Evolutionary conservation across 2,113 vertebrate genomes (phyloP).

Genomic region (Sus scrofa): DNA sequence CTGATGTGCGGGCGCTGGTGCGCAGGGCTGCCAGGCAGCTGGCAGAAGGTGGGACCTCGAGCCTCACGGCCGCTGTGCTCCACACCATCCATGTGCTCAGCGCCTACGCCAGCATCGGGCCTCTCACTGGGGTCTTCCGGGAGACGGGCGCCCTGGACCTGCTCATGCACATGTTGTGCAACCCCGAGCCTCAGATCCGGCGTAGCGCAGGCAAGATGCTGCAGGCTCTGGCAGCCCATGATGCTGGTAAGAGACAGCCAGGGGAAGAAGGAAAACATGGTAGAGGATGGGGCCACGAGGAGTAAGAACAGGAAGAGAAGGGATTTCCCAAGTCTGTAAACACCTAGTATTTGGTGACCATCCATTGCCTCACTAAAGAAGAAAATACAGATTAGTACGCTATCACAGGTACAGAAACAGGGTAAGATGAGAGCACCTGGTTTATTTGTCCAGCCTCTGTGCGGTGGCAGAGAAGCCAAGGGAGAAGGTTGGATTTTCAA

Average conservation of each 20-base stretch:
- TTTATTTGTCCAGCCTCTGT: not conserved
- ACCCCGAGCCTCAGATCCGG: slow-evolving; percentile 93
- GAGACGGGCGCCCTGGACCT: slow-evolving; percentile 95
- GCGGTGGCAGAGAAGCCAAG: slow-evolving; percentile 4
- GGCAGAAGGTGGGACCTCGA: slow-evolving; percentile 88
- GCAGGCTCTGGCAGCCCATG: slow-evolving; percentile 93
- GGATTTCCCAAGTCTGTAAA: not conserved
- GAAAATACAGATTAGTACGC: not conserved
- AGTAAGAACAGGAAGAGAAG: slow-evolving; percentile 25
- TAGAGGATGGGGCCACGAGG: not conserved
- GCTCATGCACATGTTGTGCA: slow-evolving; percentile 95
- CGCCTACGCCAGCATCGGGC: slow-evolving; percentile 95
- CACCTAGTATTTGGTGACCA: not conserved
- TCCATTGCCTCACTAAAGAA: not conserved
- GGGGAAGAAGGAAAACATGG: not conserved
- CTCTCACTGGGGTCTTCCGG: slow-evolving; percentile 94
- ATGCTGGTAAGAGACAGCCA: slow-evolving; percentile 89
- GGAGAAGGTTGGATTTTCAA: not conserved
- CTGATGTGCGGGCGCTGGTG: slow-evolving; percentile 94
- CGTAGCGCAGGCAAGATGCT: slow-evolving; percentile 95
- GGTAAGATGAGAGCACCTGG: not conserved
- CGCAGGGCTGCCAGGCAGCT: slow-evolving; percentile 92
- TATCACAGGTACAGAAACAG: not conserved
- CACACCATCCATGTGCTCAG: slow-evolving; percentile 96
- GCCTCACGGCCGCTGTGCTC: slow-evolving; percentile 89